These are phyloP conservation scores for Slavum lentiscoides DNA, from an alignment of 2,888 invertebrate genomes.

Conservation along the genomic window DNA sequence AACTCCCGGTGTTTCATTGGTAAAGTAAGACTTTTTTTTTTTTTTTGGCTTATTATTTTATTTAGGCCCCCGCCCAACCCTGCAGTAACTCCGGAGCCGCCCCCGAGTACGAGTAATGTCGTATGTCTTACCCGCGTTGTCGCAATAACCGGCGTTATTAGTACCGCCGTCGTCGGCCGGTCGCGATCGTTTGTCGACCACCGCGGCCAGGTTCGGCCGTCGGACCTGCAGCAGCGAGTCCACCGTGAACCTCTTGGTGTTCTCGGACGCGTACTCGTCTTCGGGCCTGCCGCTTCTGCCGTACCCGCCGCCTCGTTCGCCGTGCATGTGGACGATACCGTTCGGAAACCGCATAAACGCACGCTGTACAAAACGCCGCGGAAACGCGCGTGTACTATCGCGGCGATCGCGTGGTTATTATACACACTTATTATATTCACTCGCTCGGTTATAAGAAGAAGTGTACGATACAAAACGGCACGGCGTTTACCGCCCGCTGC, in stretches of 20 bases:
- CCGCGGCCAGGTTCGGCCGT: conserved; percentile 23
- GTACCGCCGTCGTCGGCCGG: conserved; percentile 13
- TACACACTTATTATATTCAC: not conserved
- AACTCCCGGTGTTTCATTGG: too few relatives aligned
- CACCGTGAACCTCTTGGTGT: conserved; percentile 57
- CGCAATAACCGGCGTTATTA: too few relatives aligned
- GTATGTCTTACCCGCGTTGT: too few relatives aligned
- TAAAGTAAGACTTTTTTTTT: too few relatives aligned
- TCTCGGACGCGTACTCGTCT: conserved; percentile 55
- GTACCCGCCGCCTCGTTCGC: conserved; percentile 27
- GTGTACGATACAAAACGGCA: too few relatives aligned
- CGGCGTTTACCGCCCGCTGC: not conserved
- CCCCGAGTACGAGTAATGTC: not conserved
- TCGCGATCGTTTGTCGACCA: conserved; percentile 5
- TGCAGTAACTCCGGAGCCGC: too few relatives aligned
- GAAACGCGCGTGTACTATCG: not conserved
- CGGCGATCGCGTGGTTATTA: not conserved
- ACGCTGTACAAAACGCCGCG: not conserved
- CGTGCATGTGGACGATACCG: conserved; percentile 19
- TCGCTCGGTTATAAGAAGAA: too few relatives aligned
- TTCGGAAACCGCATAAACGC: not conserved
- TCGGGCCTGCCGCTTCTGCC: conserved; percentile 11
- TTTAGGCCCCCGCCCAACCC: too few relatives aligned
- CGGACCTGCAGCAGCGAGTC: conserved; percentile 57
- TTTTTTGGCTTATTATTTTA: too few relatives aligned